Conservation (phyloP, 2,888 invertebrate genomes). For the Thecophora atra region DNA sequence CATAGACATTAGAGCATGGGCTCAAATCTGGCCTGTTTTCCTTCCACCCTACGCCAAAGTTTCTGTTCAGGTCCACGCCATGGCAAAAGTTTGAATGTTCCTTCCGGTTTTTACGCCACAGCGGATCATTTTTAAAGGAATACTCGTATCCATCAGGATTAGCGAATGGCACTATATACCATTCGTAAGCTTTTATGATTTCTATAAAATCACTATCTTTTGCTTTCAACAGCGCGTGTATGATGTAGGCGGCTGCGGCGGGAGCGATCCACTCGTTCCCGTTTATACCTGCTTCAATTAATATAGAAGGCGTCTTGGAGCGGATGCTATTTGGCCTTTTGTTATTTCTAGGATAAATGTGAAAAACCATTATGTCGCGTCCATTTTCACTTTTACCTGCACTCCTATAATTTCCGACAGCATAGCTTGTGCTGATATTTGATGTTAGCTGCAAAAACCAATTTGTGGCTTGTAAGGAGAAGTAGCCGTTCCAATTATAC, state of each 20-base stretch:
- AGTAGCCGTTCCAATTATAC: constrained; percentile 57
- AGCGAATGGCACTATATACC: constrained; percentile 78
- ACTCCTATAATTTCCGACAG: constrained; percentile 66
- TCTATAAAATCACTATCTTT: constrained; percentile 66
- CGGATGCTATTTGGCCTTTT: constrained; percentile 59
- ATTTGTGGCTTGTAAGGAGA: constrained; percentile 40
- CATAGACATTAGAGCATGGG: constrained; percentile 66
- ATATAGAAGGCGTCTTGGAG: constrained; percentile 67
- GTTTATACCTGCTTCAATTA: constrained; percentile 74
- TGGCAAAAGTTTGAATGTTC: constrained; percentile 62
- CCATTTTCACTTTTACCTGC: constrained; percentile 71
- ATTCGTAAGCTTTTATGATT: constrained; percentile 72
- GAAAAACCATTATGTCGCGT: constrained; percentile 68
- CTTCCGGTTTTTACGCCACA: constrained; percentile 75
- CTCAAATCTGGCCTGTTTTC: constrained; percentile 67
- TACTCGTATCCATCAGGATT: constrained; percentile 83
- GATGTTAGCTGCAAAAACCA: not conserved
- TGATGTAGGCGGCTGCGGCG: constrained; percentile 72
- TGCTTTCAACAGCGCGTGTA: constrained; percentile 72
- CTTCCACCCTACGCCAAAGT: constrained; percentile 74
- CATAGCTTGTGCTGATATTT: constrained; percentile 63
- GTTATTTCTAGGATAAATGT: too few species aligned
- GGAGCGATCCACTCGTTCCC: constrained; percentile 82
- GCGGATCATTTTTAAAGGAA: constrained; percentile 71
- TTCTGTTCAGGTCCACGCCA: constrained; percentile 74